phyloP scores from a whole-genome alignment of 2,888 invertebrate genomes.

The Candidula unifasciata region DNA sequence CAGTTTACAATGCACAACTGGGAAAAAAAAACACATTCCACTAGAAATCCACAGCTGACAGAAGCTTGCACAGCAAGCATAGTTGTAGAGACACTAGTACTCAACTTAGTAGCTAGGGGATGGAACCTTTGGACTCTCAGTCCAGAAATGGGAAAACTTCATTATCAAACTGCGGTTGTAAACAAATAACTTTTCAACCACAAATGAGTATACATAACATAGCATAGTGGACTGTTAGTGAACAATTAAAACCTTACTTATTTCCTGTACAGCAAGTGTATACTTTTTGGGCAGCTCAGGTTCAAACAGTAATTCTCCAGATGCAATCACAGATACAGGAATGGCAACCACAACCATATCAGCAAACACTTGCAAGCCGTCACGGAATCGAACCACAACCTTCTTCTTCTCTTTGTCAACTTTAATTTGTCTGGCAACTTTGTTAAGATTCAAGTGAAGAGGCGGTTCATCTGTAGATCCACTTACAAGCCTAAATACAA shows the following conservation, averaged over 20 bases:
- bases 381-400: constrained; percentile 63
- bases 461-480: constrained; percentile 63
- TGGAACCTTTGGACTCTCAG: too few relatives aligned
- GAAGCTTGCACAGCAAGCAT: too few relatives aligned
- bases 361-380: constrained; percentile 62
- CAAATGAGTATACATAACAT: too few relatives aligned
- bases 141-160: too few relatives aligned
- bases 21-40: too few relatives aligned
- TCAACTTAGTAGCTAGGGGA: too few relatives aligned
- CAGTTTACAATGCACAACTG: too few relatives aligned
- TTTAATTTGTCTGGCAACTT: constrained; percentile 66
- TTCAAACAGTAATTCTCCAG: constrained; percentile 63
- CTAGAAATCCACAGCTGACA: too few relatives aligned
- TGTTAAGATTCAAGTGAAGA: constrained; percentile 62
- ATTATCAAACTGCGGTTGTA: too few relatives aligned
- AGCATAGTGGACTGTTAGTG: background rate
- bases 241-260: too few relatives aligned
- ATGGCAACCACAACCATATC: constrained; percentile 71
- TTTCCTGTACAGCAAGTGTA: constrained; percentile 57
- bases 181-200: too few relatives aligned
- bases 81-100: too few relatives aligned
- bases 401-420: constrained; percentile 60
- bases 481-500: constrained; percentile 61
- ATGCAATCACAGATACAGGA: constrained; percentile 62
- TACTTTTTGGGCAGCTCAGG: constrained; percentile 62